These are phyloP conservation scores for Microtus pennsylvanicus DNA, from an alignment of 2,113 vertebrate species.

Conservation along the genomic window DNA sequence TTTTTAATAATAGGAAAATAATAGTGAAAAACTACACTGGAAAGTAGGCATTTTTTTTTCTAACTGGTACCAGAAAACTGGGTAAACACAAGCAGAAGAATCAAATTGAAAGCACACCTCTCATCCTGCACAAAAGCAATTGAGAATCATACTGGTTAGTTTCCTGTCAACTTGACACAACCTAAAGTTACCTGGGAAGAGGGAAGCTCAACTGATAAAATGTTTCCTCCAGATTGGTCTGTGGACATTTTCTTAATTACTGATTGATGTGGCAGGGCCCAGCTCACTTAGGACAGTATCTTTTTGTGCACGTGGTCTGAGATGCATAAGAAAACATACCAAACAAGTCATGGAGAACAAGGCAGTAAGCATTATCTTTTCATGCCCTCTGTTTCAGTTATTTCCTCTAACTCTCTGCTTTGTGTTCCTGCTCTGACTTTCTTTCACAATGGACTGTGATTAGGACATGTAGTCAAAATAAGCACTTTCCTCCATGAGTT, in stretches of 20 bases:
- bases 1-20: neutral
- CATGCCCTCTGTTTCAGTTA: neutral
- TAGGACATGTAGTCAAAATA: neutral
- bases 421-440: neutral
- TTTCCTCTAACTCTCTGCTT: neutral
- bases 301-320: neutral
- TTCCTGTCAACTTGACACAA: neutral
- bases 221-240: neutral
- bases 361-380: neutral
- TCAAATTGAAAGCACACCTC: neutral
- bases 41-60: neutral
- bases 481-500: neutral
- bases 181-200: neutral
- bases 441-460: neutral
- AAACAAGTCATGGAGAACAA: neutral
- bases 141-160: neutral
- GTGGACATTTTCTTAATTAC: neutral
- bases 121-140: neutral
- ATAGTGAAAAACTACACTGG: neutral
- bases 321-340: neutral
- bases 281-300: too few relatives aligned
- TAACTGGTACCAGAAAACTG: neutral
- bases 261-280: neutral
- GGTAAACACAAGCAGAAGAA: neutral
- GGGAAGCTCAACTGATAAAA: neutral